phyloP scores from a whole-genome alignment of 2,888 invertebrate species.

The Harpagoxenus sublaevis region DNA sequence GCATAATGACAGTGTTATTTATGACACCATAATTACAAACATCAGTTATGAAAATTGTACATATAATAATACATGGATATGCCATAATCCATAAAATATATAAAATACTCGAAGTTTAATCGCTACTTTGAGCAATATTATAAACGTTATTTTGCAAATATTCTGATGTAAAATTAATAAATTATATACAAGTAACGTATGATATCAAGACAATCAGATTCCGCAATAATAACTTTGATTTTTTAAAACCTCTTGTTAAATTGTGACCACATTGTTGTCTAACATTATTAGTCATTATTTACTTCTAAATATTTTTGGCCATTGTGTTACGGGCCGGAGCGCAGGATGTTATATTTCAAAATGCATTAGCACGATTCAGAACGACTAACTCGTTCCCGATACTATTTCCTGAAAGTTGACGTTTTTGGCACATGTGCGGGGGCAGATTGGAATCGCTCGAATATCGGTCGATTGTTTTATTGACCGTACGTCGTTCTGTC shows the following conservation, averaged over 20 bases:
- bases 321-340: not conserved
- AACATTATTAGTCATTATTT: not conserved
- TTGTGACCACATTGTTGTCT: not conserved
- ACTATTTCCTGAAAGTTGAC: not conserved
- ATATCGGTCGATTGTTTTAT: conserved; percentile 43
- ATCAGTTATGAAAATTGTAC: conserved; percentile 10
- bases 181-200: not conserved
- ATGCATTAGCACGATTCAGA: conserved; percentile 20
- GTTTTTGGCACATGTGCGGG: conserved; percentile 17
- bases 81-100: too few relatives aligned
- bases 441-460: conserved; percentile 33
- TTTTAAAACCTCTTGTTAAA: not conserved
- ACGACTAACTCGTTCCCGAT: conserved; percentile 25
- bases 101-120: not conserved
- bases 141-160: not conserved
- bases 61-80: not conserved
- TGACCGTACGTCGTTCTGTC: not conserved
- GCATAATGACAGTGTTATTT: conserved; percentile 3
- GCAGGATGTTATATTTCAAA: not conserved
- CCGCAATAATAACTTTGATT: not conserved
- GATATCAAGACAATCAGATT: not conserved
- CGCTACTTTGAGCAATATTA: not conserved
- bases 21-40: not conserved
- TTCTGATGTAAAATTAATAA: not conserved
- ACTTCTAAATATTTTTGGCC: not conserved